Evolutionary conservation across 2,113 vertebrate genomes (phyloP).

Genomic region (Otis tarda): DNA sequence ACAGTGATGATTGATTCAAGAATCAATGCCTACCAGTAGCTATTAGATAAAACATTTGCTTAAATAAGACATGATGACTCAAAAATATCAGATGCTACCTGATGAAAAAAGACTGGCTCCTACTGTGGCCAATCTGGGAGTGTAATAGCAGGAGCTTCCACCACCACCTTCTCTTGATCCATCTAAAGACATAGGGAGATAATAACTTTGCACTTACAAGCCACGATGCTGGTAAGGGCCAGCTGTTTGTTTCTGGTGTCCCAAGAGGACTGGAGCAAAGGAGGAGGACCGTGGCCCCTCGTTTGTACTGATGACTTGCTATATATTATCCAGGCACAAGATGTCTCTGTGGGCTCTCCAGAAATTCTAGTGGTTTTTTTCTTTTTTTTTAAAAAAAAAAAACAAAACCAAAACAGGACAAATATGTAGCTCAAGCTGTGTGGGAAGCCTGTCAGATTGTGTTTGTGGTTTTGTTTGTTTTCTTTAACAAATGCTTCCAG

Average conservation of each 20-base stretch:
- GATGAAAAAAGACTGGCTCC: not conserved
- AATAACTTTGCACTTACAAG: not conserved
- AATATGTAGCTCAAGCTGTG: not conserved
- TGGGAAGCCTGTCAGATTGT: conserved; percentile 32
- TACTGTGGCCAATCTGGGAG: not conserved
- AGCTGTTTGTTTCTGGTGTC: not conserved
- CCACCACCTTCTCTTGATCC: not conserved
- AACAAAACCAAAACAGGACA: not conserved
- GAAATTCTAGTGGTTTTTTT: not conserved
- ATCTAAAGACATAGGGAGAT: not conserved
- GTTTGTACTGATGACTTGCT: not conserved
- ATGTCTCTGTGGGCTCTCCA: conserved; percentile 54
- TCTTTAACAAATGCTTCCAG: not conserved
- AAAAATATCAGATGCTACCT: not conserved
- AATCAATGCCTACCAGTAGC: not conserved
- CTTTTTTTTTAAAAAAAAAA: not conserved
- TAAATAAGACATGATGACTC: not conserved
- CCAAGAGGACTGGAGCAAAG: not conserved
- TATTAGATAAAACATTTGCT: not conserved
- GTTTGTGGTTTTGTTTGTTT: conserved; percentile 51
- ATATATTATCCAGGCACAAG: conserved; percentile 55
- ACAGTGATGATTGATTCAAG: not conserved
- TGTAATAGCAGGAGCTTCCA: not conserved
- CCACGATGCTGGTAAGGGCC: not conserved
- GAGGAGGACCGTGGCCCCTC: not conserved